Evolutionary conservation across 2,113 vertebrate genomes (phyloP), one percentile per base, ranked within the genome.

Genomic region (Lepus americanus): DNA sequence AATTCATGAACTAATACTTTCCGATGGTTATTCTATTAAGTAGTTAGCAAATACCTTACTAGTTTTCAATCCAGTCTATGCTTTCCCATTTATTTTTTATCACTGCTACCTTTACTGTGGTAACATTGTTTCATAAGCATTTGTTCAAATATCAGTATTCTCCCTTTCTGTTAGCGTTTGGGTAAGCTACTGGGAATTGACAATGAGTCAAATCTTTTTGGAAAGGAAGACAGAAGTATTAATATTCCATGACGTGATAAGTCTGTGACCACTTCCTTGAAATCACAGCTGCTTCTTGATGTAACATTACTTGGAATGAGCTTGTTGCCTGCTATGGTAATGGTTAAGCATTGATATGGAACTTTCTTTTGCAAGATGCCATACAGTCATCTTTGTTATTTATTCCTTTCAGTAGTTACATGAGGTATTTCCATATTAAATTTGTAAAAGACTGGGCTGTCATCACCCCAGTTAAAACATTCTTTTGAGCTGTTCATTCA

Each of bases 351-450:
- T 84, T 92, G 70, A 90, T 86, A 72, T 4, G 72, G 59, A 92
- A 77, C 63, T 93, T 93, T 74, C 36, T 89, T 95, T 96, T 80
- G 61, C 39, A 80, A 96, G 86, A 67, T 69, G 22, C 14, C 80
- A 2, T 44, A 72, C 51, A 89, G 89, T 95, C 55, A 55, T 85
- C 94, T 96, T 94, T 96, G 92, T 96, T 94, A 92, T 73, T 39
- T 93, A 55, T 96, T 96, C 59, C 93, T 90, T 92, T 81, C 53
- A 89, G 51, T 76, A 85, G 59, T 85, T 73, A 85, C 5, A 85
- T 36, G 67, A 92, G 49, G 19, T 72, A 64, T 61, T 87, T 94
- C 13, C 29, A 23, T 66, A 85, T 82, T 90, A 88, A 92, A 92
- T 89, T 76, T 64, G 79, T 70, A 94, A 90, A 91, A 67, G 61